Conservation (phyloP, 2,113 vertebrate genomes). For the Notothenia coriiceps region DNA sequence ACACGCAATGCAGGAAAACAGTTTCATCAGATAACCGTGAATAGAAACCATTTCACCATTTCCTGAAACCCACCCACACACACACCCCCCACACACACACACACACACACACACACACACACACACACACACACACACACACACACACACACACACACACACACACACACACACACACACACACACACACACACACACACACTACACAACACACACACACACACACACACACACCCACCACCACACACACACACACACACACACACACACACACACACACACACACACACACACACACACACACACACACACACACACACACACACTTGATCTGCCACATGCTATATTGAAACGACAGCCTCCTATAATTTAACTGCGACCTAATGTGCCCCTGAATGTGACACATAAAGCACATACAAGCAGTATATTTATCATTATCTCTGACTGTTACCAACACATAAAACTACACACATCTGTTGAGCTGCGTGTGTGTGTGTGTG, state of each 20-base stretch:
- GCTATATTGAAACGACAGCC: neutral
- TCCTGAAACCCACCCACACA: neutral
- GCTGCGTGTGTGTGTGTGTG: constrained; percentile 6
- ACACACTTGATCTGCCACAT: neutral
- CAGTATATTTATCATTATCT: neutral
- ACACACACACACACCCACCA: neutral
- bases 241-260: neutral
- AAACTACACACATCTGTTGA: constrained; percentile 6
- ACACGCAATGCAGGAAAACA: neutral
- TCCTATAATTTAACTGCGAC: neutral
- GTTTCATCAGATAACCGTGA: constrained; percentile 18
- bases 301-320: neutral
- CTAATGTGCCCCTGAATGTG: neutral
- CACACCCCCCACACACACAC: neutral
- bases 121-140: neutral
- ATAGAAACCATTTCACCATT: neutral
- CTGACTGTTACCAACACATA: neutral
- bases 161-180: neutral
- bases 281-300: neutral
- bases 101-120: neutral
- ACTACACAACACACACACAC: neutral
- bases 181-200: no score
- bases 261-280: neutral
- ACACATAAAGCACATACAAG: neutral
- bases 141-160: neutral